phyloP scores from a whole-genome alignment of 1,140 invertebrate genomes.

The Probaryconus sp. region DNA sequence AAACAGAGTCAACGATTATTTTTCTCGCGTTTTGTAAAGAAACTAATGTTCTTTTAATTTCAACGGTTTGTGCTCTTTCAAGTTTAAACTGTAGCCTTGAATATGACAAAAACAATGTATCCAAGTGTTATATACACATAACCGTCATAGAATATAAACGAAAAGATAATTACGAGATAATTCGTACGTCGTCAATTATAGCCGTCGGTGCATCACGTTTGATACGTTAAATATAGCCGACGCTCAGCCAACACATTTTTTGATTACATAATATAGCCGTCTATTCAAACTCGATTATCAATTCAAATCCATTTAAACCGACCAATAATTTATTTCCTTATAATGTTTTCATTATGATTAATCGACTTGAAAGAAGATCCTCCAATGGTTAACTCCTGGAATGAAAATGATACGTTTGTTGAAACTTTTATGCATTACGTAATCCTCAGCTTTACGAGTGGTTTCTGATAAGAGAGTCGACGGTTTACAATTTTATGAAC shows the following conservation, averaged over 20 bases:
- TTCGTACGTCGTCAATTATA: slow-evolving; percentile 46
- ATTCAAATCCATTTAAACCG: slow-evolving; percentile 45
- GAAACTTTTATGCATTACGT: no score
- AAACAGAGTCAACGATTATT: no score
- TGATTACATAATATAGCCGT: slow-evolving; percentile 43
- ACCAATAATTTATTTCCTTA: slow-evolving; percentile 34
- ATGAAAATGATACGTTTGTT: no score
- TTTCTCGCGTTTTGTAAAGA: no score
- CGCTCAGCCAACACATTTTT: slow-evolving; percentile 34
- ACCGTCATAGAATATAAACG: background rate
- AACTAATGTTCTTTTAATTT: background rate
- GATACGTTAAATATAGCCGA: slow-evolving; percentile 45
- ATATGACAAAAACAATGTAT: no score
- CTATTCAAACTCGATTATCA: slow-evolving; percentile 37
- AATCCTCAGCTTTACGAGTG: no score
- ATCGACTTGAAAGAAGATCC: no score
- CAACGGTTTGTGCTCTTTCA: slow-evolving; percentile 9
- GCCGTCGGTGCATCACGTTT: slow-evolving; percentile 31
- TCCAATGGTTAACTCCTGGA: no score
- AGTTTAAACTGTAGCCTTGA: slow-evolving; percentile 29
- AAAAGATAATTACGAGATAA: slow-evolving; percentile 51
- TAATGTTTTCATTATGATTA: slow-evolving; percentile 39
- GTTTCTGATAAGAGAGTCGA: no score
- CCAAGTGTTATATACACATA: background rate
- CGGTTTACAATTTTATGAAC: no score